A percentile compares a stretch with the other conserved stretches of the same genome.
Evolutionary conservation across 1,140 invertebrate species (phyloP).

Genomic region (Brachionus rubens): DNA sequence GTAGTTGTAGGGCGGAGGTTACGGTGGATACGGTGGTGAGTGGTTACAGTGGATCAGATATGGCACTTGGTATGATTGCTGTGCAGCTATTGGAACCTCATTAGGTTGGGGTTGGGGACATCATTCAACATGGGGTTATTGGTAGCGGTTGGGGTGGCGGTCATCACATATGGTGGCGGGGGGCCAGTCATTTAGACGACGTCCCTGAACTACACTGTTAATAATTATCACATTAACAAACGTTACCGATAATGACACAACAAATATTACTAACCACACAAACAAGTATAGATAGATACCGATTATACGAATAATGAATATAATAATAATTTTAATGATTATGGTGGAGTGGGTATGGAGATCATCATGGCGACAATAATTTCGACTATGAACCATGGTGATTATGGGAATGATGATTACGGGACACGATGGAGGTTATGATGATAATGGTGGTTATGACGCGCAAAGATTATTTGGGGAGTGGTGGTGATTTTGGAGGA

Average conservation of each 20-base stretch:
- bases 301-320: background rate
- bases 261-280: background rate
- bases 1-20: background rate
- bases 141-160: constrained; percentile 37
- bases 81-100: constrained; percentile 23
- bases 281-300: constrained; percentile 23
- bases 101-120: constrained; percentile 35
- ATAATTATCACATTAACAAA: constrained; percentile 39
- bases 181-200: constrained; percentile 5
- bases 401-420: background rate
- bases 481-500: background rate
- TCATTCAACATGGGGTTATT: constrained; percentile 14
- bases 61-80: constrained; percentile 38
- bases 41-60: background rate
- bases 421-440: background rate
- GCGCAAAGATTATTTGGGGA: background rate
- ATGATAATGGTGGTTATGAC: background rate
- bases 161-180: background rate
- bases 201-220: background rate
- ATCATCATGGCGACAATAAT: background rate
- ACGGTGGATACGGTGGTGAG: background rate
- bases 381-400: background rate
- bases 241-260: constrained; percentile 26
- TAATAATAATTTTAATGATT: background rate
- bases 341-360: background rate